Percentiles rank a stretch among this genome's conserved stretches.
Conservation (phyloP, 64 coral and sea anemone species). For the Montipora cactus region DNA sequence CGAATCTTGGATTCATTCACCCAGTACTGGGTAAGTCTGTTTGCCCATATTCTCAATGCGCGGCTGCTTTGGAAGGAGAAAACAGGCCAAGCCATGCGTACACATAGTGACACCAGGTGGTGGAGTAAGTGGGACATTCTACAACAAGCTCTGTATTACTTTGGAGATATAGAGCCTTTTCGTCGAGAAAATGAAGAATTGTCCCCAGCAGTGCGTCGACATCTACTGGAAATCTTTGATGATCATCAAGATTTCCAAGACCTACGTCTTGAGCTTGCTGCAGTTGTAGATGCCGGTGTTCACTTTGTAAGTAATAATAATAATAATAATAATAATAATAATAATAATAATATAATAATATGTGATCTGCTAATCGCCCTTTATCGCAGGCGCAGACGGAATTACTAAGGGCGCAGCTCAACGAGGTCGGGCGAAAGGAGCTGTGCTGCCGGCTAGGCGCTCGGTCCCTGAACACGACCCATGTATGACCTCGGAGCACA, state of each 20-base stretch:
- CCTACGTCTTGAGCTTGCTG: constrained; percentile 54
- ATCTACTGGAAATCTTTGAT: constrained; percentile 63
- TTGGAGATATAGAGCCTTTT: constrained; percentile 47
- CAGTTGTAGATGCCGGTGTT: constrained; percentile 53
- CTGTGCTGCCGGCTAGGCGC: too few relatives aligned
- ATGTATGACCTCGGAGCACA: too few relatives aligned
- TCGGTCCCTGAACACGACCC: too few relatives aligned
- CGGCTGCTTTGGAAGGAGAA: constrained; percentile 44
- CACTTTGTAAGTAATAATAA: constrained; percentile 31
- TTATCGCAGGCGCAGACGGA: too few relatives aligned
- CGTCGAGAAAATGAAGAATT: constrained; percentile 15
- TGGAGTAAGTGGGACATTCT: constrained; percentile 63
- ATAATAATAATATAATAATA: too few relatives aligned
- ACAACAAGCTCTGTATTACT: constrained; percentile 1
- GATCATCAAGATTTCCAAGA: constrained; percentile 60
- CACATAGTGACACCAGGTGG: constrained; percentile 41
- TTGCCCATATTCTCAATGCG: constrained; percentile 60
- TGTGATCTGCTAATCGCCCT: too few relatives aligned
- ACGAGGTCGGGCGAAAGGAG: too few relatives aligned
- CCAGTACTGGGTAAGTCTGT: constrained; percentile 55
- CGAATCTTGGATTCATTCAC: constrained; percentile 18
- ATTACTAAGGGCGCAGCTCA: too few relatives aligned
- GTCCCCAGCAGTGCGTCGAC: constrained; percentile 29
- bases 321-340: too few relatives aligned
- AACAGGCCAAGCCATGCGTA: constrained; percentile 19